Evolutionary conservation across 2,888 invertebrate species (phyloP).

Genomic region (Dioctria rufipes): DNA sequence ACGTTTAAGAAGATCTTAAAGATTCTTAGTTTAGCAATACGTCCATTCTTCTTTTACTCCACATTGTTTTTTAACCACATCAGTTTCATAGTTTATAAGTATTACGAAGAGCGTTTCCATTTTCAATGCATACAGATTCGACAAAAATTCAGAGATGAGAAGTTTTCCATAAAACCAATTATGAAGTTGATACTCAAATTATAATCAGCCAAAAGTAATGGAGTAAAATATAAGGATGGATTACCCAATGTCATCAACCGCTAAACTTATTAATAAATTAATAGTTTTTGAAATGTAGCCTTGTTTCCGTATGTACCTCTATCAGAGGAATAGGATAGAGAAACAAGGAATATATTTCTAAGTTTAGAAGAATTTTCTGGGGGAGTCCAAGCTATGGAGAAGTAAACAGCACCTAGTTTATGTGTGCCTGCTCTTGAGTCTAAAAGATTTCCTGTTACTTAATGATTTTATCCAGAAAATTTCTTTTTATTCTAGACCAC

Average conservation of each 20-base stretch:
- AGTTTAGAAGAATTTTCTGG: too few species aligned
- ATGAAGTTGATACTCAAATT: neutral
- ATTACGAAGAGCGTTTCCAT: too few species aligned
- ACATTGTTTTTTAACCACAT: too few species aligned
- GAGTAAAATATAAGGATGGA: neutral
- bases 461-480: too few species aligned
- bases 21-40: too few species aligned
- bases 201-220: neutral
- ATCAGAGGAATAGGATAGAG: constrained; percentile 1
- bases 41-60: too few species aligned
- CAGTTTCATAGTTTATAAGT: too few species aligned
- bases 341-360: neutral
- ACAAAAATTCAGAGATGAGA: neutral
- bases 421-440: neutral
- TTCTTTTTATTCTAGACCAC: too few species aligned
- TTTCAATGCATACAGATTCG: neutral
- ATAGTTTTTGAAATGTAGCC: neutral
- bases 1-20: too few species aligned
- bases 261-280: constrained; percentile 3
- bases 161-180: neutral
- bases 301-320: neutral
- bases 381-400: too few species aligned
- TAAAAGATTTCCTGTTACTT: neutral
- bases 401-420: neutral
- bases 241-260: too few species aligned